Evolutionary conservation across 2,113 vertebrate species (phyloP).

Genomic region (Thamnaconus septentrionalis): DNA sequence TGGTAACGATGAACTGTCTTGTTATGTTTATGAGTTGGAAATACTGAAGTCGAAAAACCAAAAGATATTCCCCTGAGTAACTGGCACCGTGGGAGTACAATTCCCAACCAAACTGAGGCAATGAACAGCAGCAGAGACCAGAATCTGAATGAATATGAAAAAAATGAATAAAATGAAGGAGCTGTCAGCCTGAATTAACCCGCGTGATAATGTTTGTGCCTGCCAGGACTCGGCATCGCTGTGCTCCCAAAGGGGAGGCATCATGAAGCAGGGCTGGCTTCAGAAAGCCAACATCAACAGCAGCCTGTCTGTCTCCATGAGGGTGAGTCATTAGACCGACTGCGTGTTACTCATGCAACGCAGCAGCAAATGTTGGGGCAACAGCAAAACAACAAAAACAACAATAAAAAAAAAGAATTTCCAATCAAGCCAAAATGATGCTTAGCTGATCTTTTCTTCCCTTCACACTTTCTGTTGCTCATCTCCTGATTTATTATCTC

Average conservation of each 20-base stretch:
- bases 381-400: no score
- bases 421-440: no score
- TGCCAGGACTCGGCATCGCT: constrained; percentile 88
- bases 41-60: not conserved
- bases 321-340: constrained; percentile 79
- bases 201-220: constrained; percentile 10
- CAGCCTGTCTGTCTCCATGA: constrained; percentile 97
- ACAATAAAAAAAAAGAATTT: no score
- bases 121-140: not conserved
- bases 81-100: not conserved
- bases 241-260: constrained; percentile 93
- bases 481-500: no score
- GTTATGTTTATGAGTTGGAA: constrained; percentile 2
- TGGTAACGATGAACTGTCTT: constrained; percentile 17
- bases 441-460: no score
- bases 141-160: no score
- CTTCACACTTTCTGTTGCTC: no score
- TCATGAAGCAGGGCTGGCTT: constrained; percentile 97
- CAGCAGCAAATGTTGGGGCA: not conserved
- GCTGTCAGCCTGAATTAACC: not conserved
- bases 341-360: not conserved
- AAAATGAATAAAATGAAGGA: no score
- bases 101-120: not conserved
- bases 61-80: not conserved
- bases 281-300: constrained; percentile 96